phyloP scores from a whole-genome alignment of 2,888 invertebrate genomes.

The Eupithecia pulchellata region DNA sequence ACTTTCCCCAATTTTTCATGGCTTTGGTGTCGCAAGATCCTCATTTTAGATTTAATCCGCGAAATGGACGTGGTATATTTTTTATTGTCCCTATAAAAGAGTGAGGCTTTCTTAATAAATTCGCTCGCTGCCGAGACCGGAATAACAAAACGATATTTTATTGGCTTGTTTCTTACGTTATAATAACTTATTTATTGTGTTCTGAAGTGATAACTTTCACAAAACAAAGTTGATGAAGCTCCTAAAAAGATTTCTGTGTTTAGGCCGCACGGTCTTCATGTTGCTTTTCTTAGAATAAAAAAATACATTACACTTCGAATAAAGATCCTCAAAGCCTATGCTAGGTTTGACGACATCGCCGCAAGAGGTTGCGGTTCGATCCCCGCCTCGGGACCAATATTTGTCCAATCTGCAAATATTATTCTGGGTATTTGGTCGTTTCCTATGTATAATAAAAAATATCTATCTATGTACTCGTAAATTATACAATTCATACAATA shows the following conservation, averaged over 20 bases:
- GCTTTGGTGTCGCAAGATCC: conserved; percentile 51
- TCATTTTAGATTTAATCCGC: conserved; percentile 75
- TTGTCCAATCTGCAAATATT: too few relatives aligned
- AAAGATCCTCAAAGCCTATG: too few relatives aligned
- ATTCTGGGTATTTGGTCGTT: too few relatives aligned
- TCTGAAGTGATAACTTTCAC: neutral
- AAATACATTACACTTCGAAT: too few relatives aligned
- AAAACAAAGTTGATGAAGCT: neutral
- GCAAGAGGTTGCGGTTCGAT: too few relatives aligned
- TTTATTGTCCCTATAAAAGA: conserved; percentile 74
- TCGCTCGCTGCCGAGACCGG: conserved; percentile 54
- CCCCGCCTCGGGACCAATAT: too few relatives aligned
- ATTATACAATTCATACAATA: too few relatives aligned
- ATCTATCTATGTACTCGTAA: too few relatives aligned
- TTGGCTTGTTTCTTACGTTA: conserved; percentile 41
- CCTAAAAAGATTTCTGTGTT: neutral
- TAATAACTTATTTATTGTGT: conserved; percentile 44
- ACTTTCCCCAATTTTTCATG: conserved; percentile 25
- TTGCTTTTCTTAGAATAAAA: too few relatives aligned
- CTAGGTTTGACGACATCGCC: too few relatives aligned
- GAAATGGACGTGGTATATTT: conserved; percentile 76
- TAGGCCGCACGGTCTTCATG: too few relatives aligned
- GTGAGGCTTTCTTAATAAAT: conserved; percentile 67
- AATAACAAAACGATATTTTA: conserved; percentile 65
- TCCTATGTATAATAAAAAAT: too few relatives aligned